Conservation (phyloP, 2,113 vertebrate genomes). For the Spermophilus dauricus region DNA sequence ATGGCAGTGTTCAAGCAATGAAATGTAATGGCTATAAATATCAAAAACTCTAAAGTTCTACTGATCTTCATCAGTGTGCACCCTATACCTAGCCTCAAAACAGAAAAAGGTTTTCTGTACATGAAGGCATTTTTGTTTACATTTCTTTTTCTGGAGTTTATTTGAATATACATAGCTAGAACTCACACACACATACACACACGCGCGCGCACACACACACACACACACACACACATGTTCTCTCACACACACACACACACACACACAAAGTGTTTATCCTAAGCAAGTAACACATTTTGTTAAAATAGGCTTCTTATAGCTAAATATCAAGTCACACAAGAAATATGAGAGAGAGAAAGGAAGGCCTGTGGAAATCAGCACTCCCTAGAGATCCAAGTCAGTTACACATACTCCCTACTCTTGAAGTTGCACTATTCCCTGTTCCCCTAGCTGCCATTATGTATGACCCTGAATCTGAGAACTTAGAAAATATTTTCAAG, state of each 20-base stretch:
- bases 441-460: not conserved
- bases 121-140: too few relatives aligned
- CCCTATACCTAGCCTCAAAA: too few relatives aligned
- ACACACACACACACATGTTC: too few relatives aligned
- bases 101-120: too few relatives aligned
- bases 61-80: not conserved
- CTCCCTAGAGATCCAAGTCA: not conserved
- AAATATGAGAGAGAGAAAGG: not conserved
- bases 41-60: not conserved
- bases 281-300: constrained; percentile 66
- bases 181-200: not conserved
- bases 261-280: constrained; percentile 14
- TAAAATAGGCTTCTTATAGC: constrained; percentile 54
- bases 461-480: not conserved
- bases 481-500: constrained; percentile 28
- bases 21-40: not conserved
- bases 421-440: not conserved
- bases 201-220: too few relatives aligned
- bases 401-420: not conserved
- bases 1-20: not conserved
- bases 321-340: constrained; percentile 35
- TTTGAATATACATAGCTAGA: not conserved
- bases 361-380: not conserved
- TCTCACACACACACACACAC: not conserved
- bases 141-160: not conserved